Evolutionary conservation across 2,797 vertebrate genomes (phyloP), one percentile per base, ranked within the genome.

Genomic region (Pteropus rufus): DNA sequence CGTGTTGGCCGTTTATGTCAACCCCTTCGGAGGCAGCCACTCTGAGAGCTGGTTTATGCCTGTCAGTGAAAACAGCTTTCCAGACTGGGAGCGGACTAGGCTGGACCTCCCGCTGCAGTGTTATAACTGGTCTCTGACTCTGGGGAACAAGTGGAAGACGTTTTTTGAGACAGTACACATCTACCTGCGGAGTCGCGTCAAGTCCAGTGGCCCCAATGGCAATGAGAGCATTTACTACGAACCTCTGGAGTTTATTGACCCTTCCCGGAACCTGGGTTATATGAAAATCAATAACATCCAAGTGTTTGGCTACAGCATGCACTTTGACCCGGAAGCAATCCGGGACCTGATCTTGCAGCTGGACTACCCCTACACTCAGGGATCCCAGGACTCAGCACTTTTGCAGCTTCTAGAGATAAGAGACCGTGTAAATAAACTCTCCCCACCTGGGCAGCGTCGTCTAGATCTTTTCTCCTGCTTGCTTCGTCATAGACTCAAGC

Each of bases 231-330:
- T 99, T 93, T 99, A 99, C 96, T 99, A 99, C 0, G 99, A 99
- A 96, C 99, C 99, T 34, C 97, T 99, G 96, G 99, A 99, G 94
- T 99, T 99, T 91, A 98, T 99, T 0, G 99, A 99, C 95, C 99
- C 99, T 29, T 99, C 99, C 0, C 98, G 99, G 85, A 99, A 99
- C 97, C 99, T 99, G 98, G 99, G 99, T 93, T 99, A 99, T 97
- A 99, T 99, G 99, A 99, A 99, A 98, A 99, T 99, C 97, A 99
- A 99, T 98, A 99, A 99, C 98, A 99, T 99, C 95, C 99, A 99
- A 98, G 99, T 99, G 94, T 99, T 99, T 94, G 99, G 99, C 98
- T 99, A 99, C 98, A 99, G 99, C 99, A 99, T 99, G 99, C 99
- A 99, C 98, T 99, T 99, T 46, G 99, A 99, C 98, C 99, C 99